Evolutionary conservation across 1,140 invertebrate genomes (phyloP), one percentile per base, ranked within the genome.

Genomic region (Pygmarrhopalites habei): DNA sequence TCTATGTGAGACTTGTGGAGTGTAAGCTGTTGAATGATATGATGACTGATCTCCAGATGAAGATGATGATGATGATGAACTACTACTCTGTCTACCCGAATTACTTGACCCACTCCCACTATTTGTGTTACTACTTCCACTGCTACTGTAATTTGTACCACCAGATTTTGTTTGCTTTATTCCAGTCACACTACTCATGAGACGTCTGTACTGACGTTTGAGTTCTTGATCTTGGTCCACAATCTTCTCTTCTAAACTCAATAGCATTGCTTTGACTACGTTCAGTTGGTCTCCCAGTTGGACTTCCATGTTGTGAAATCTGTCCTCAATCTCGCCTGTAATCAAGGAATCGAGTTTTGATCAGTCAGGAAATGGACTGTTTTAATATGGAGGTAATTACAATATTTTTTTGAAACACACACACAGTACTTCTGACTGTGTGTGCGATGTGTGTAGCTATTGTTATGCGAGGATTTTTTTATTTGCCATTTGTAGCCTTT

Each of bases 181-280:
- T 35, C 58, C 58, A 2, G 32, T 25, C 44, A 64, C 32, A 35
- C 55, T n/a, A 12, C 49, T 62, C 44, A 61, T 41, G 3, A 61
- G 29, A 23, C 58, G 4, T 21, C 62, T 25, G 14, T 57, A 59
- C 23, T 67, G 60, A 19, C 61, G 35, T 32, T 67, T 66, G n/a
- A 59, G 46, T 32, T 74, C 70, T 29, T 70, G 63, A 49, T 75
- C 73, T 43, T 75, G 73, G 17, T 69, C 67, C 23, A 68, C 75
- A 72, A 76, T 60, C 32, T 74, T 74, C 30, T 74, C 72, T 59
- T 75, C 74, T 12, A 76, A 46, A 58, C 72, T 74, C 10, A 74
- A 58, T 1, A 76, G 60, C 72, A 74, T 74, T 4, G 73, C 69
- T 63, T 74, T 75, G 12, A 76, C 60, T 1, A 72, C 72, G 52